These are phyloP conservation scores for Drosophila subquinaria DNA, from an alignment of 2,888 invertebrate species.

Conservation along the genomic window DNA sequence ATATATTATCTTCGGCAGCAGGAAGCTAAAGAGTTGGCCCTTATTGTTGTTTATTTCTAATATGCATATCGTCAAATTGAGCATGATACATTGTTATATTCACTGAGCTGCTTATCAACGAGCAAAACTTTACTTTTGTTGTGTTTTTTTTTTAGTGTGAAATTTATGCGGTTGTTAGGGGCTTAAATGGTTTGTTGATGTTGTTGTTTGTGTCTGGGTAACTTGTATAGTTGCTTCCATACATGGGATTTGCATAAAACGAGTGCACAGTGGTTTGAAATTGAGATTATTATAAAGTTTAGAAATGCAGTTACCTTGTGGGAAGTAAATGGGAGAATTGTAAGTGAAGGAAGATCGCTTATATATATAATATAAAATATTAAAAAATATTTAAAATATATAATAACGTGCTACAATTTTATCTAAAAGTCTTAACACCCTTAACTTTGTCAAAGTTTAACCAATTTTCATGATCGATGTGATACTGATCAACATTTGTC, in stretches of 20 bases:
- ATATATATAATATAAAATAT: no score
- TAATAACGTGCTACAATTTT: no score
- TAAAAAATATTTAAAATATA: no score
- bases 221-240: slow-evolving; percentile 30
- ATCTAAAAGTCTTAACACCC: no score
- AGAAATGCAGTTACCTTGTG: not conserved
- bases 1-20: not conserved
- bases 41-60: slow-evolving; percentile 21
- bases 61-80: slow-evolving; percentile 16
- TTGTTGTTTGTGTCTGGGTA: slow-evolving; percentile 32
- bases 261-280: slow-evolving; percentile 42
- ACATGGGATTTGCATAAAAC: slow-evolving; percentile 44
- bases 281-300: not conserved
- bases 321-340: not conserved
- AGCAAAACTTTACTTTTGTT: slow-evolving; percentile 30
- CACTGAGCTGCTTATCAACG: slow-evolving; percentile 48
- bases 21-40: slow-evolving; percentile 2
- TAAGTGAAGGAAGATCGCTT: no score
- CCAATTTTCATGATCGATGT: no score
- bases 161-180: slow-evolving; percentile 82
- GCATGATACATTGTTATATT: slow-evolving; percentile 16
- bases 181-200: slow-evolving; percentile 36
- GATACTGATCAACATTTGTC: no score
- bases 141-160: slow-evolving; percentile 57
- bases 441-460: no score